A percentile compares a stretch with the other conserved stretches of the same genome.
Conservation (phyloP, 2,113 vertebrate species). For the Gnathonemus echidnorhynchus region DNA sequence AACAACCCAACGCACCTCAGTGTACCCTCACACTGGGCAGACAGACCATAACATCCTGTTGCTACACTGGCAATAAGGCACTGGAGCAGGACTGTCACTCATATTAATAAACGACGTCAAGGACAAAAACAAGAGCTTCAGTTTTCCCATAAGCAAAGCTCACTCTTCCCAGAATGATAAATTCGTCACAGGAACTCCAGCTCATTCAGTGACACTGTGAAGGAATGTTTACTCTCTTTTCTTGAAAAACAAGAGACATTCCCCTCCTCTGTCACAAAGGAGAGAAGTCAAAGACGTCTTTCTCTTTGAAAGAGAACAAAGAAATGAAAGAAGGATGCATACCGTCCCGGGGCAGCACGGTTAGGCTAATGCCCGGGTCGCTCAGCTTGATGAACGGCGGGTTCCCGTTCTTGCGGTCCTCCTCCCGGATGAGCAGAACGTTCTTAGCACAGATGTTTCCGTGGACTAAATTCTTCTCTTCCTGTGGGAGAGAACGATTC, state of each 20-base stretch:
- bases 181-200: background rate
- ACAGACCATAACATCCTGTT: background rate
- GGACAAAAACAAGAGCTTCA: background rate
- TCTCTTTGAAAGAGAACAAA: background rate
- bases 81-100: background rate
- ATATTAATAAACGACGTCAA: background rate
- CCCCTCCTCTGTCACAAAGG: background rate
- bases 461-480: conserved; percentile 84
- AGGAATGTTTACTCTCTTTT: background rate
- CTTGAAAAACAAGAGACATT: background rate
- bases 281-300: background rate
- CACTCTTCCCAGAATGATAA: background rate
- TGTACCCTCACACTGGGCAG: background rate
- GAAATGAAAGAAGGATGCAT: background rate
- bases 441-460: conserved; percentile 96
- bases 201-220: background rate
- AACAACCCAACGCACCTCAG: background rate
- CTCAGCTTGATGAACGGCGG: conserved; percentile 93
- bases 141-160: background rate
- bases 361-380: conserved; percentile 89
- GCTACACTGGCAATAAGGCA: background rate
- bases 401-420: conserved; percentile 80
- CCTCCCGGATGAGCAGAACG: conserved; percentile 86
- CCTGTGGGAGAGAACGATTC: conserved; percentile 54
- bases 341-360: conserved; percentile 77